These are phyloP conservation scores for Ommatoiulus sabulosus DNA, from an alignment of 2,888 invertebrate genomes.

Conservation along the genomic window DNA sequence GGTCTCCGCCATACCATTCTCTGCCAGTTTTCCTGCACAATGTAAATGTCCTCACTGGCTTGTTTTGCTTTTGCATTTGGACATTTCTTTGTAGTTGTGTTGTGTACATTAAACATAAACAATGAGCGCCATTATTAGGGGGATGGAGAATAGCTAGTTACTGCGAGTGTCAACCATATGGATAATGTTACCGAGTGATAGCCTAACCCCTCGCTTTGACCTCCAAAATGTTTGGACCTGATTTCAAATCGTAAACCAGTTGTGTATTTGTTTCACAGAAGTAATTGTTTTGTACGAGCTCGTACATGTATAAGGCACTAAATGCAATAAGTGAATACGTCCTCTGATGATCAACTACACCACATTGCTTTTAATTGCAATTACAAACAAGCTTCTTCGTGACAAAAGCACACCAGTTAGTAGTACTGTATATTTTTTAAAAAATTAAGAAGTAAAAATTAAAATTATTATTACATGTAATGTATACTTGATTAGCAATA, in stretches of 20 bases:
- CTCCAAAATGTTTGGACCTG: background rate
- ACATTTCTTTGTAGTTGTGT: background rate
- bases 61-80: constrained; percentile 24
- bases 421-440: too few species aligned
- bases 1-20: background rate
- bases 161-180: background rate
- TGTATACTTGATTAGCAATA: too few species aligned
- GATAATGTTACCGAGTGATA: background rate
- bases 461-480: too few species aligned
- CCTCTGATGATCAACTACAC: too few species aligned
- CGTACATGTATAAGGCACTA: too few species aligned
- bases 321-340: too few species aligned
- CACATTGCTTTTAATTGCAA: too few species aligned
- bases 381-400: too few species aligned
- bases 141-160: background rate
- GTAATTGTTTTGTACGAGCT: too few species aligned
- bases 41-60: constrained; percentile 28
- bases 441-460: too few species aligned
- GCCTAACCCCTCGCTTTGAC: background rate
- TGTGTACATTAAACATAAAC: constrained; percentile 31
- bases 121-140: constrained; percentile 26
- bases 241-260: background rate
- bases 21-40: background rate
- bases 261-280: too few species aligned
- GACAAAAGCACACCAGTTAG: too few species aligned